These are phyloP conservation scores for Blennius ocellaris DNA, from an alignment of 2,113 vertebrate species.

Conservation along the genomic window DNA sequence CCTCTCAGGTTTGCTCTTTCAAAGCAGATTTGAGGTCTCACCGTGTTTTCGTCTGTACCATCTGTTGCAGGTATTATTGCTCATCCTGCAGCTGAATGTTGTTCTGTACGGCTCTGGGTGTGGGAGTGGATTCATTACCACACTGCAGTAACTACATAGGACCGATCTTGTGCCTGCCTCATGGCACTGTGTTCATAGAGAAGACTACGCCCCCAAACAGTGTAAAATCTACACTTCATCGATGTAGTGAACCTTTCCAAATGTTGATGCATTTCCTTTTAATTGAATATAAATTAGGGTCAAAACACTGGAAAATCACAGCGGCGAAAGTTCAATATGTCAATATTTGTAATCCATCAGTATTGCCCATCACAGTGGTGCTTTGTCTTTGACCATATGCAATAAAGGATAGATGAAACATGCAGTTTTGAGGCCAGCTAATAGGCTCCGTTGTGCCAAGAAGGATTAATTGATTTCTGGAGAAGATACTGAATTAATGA, in stretches of 20 bases:
- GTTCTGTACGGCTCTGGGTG: background rate
- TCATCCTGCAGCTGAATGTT: background rate
- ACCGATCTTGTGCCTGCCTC: background rate
- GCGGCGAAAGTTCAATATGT: constrained; percentile 18
- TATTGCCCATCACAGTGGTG: constrained; percentile 4
- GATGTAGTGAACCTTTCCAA: constrained; percentile 2
- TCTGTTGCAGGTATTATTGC: background rate
- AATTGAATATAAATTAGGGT: constrained; percentile 9
- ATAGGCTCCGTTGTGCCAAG: constrained; percentile 19
- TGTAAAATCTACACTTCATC: background rate
- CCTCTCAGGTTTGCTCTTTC: no score
- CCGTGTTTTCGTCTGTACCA: background rate
- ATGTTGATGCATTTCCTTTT: background rate
- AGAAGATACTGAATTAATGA: constrained; percentile 23
- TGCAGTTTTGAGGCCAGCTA: constrained; percentile 47
- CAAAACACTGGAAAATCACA: constrained; percentile 29
- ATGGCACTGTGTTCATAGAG: background rate
- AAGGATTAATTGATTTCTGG: constrained; percentile 49
- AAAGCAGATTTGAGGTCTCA: no score
- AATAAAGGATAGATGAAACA: constrained; percentile 19
- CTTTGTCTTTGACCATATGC: constrained; percentile 37
- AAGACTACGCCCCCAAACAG: background rate
- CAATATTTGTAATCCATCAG: constrained; percentile 42
- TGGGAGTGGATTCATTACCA: background rate
- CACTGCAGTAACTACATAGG: background rate